Evolutionary conservation across 2,113 vertebrate species (phyloP), one percentile per base, ranked within the genome.

Genomic region (Gasterosteus nipponicus): DNA sequence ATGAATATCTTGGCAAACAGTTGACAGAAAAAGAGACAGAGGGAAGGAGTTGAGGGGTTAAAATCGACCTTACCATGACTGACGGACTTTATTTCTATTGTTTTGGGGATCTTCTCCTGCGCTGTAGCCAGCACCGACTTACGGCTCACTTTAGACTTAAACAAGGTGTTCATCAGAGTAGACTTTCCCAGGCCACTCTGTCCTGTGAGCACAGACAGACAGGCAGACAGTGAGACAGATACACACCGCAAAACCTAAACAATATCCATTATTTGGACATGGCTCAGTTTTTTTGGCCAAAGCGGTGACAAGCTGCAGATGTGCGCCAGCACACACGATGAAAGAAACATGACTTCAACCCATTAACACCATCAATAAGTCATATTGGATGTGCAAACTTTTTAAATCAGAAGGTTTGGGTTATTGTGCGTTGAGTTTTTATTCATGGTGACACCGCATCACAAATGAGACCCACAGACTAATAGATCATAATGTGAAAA

Each of bases 81-180:
- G 93, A 99, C 95, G 56, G 97, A 98, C 90, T 98, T 99, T 87
- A 99, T 99, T 93, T 99, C 97, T 0, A 99, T 95, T 33, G 97
- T 99, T 93, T 99, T 98, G 71, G 98, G 98, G 87, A 99, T 99
- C 57, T 96, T 95, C 82, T 99, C 98, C 87, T 99, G 97, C 1
- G 94, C 83, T 47, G 93, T 85, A 5, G 95, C 96, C 92, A 95
- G 94, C 79, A 95, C 95, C 0, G 97, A 98, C 91, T 97, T 98
- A 66, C 98, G 95, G 93, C 97, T 99, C 92, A 99, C 97, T 88
- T 99, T 98, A 80, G 98, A 99, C 83, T 99, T 99, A 93, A 99
- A 99, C 89, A 99, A 95, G 0, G 98, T 99, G 93, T 99, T 99
- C 96, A 99, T 98, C 87, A 99, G 92, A 10, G 98, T 99, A 8